phyloP scores from a whole-genome alignment of 2,113 vertebrate genomes.

The Cololabis saira region DNA sequence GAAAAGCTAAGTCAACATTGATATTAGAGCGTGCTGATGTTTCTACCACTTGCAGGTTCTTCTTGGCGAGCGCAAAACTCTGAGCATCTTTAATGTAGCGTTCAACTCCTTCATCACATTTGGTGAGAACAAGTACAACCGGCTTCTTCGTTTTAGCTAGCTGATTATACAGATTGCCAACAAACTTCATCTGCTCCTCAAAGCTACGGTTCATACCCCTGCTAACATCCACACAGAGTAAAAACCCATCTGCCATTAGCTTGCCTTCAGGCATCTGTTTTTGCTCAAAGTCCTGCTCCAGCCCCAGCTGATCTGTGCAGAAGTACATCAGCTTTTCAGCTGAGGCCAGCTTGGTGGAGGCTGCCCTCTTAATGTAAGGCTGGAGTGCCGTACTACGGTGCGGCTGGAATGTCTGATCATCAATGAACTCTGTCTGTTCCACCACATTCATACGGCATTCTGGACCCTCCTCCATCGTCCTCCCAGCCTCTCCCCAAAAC shows the following conservation, averaged over 20 bases:
- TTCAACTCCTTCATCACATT: conserved; percentile 98
- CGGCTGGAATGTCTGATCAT: conserved; percentile 97
- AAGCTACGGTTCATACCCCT: conserved; percentile 97
- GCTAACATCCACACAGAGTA: conserved; percentile 94
- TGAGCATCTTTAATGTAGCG: conserved; percentile 96
- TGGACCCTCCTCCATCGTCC: conserved; percentile 89
- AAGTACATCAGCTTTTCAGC: conserved; percentile 99
- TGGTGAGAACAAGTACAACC: conserved; percentile 91
- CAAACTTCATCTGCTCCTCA: conserved; percentile 96
- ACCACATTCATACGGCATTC: conserved; percentile 94
- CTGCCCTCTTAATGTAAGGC: conserved; percentile 95
- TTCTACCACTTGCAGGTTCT: conserved; percentile 97
- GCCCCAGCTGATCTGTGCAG: conserved; percentile 96
- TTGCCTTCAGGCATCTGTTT: conserved; percentile 99
- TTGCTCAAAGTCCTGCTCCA: conserved; percentile 99
- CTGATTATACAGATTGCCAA: conserved; percentile 94
- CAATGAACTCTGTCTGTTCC: conserved; percentile 98
- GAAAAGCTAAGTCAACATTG: conserved; percentile 94
- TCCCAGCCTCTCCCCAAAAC: conserved; percentile 94
- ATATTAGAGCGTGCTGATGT: conserved; percentile 96
- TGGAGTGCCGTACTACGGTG: conserved; percentile 96
- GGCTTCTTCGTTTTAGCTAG: conserved; percentile 96
- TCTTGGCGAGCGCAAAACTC: conserved; percentile 93
- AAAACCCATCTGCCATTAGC: conserved; percentile 91
- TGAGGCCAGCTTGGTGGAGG: conserved; percentile 93